A percentile compares a stretch with the other conserved stretches of the same genome.
Evolutionary conservation across 2,113 vertebrate genomes (phyloP).

Genomic region (Leptodactylus fuscus): DNA sequence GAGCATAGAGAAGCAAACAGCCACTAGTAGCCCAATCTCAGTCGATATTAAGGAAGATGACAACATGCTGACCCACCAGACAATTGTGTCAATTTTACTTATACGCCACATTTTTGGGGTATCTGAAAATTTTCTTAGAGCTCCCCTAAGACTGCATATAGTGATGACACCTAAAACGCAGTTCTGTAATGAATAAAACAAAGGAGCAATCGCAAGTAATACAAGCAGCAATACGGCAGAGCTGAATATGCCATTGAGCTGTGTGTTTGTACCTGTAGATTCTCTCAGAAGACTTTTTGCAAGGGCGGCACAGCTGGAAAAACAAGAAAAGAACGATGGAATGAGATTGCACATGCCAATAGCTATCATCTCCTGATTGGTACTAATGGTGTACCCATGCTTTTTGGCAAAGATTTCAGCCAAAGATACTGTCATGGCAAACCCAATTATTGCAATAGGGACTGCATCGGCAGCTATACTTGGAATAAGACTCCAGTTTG

Average conservation of each 20-base stretch:
- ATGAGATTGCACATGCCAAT: constrained; percentile 71
- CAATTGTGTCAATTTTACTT: constrained; percentile 77
- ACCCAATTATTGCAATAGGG: constrained; percentile 70
- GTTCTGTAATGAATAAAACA: constrained; percentile 69
- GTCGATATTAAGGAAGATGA: constrained; percentile 84
- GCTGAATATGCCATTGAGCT: constrained; percentile 67
- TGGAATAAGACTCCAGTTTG: constrained; percentile 65
- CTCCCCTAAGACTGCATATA: constrained; percentile 83
- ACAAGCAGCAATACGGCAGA: constrained; percentile 70
- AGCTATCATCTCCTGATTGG: constrained; percentile 74
- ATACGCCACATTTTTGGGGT: constrained; percentile 80
- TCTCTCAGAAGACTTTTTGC: constrained; percentile 73
- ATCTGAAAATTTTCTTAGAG: constrained; percentile 78
- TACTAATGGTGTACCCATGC: constrained; percentile 64
- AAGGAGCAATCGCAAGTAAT: constrained; percentile 68
- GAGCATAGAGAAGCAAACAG: constrained; percentile 81
- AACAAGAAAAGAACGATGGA: constrained; percentile 73
- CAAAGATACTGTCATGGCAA: constrained; percentile 70
- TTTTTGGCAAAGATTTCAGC: constrained; percentile 73
- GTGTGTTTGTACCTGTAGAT: constrained; percentile 67
- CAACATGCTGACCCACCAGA: constrained; percentile 87
- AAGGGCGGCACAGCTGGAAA: constrained; percentile 67
- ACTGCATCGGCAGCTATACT: constrained; percentile 69
- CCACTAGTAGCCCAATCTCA: constrained; percentile 82
- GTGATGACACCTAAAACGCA: constrained; percentile 86